phyloP scores from a whole-genome alignment of 2,113 vertebrate genomes.

The Forbesichthys papilliferus region DNA sequence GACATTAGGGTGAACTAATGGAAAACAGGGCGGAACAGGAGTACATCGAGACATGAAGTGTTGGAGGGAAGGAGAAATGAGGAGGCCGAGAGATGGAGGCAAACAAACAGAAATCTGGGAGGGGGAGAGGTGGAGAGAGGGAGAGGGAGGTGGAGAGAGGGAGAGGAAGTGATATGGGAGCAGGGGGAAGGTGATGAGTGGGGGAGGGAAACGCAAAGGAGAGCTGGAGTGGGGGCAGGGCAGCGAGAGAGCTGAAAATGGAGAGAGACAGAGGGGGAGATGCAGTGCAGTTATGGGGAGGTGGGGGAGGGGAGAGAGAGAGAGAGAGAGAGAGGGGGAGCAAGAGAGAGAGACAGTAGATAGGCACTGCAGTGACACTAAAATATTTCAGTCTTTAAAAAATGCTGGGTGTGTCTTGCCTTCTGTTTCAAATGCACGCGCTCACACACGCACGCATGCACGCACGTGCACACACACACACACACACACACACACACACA shows the following conservation, averaged over 20 bases:
- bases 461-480: neutral
- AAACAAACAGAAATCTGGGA: neutral
- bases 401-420: no score
- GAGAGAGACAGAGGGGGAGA: neutral
- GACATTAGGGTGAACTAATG: neutral
- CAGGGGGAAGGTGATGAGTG: neutral
- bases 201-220: neutral
- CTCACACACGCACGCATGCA: neutral
- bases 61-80: neutral
- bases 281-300: neutral
- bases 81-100: neutral
- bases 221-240: neutral
- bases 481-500: neutral
- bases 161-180: neutral
- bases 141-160: neutral
- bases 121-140: conserved; percentile 2
- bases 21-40: no score
- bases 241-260: neutral
- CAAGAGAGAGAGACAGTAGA: neutral
- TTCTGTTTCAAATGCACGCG: neutral
- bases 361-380: no score
- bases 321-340: neutral
- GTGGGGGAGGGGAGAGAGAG: neutral
- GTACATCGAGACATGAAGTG: neutral
- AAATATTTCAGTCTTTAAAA: no score